phyloP scores from a whole-genome alignment of 2,888 invertebrate genomes.

The Chrysina gloriosa region DNA sequence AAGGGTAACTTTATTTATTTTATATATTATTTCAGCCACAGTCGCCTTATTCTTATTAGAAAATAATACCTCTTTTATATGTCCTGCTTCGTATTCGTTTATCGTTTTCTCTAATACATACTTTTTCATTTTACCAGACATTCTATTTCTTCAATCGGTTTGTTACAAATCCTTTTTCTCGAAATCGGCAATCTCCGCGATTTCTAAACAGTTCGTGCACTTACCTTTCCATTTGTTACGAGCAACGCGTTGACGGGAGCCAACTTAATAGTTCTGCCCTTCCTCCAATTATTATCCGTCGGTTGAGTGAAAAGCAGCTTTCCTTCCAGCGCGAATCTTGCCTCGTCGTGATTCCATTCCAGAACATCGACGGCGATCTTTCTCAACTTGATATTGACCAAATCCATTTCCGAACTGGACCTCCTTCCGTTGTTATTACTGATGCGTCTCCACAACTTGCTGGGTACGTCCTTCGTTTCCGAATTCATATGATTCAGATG shows the following conservation, averaged over 20 bases:
- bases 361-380: constrained; percentile 94
- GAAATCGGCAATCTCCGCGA: too few relatives aligned
- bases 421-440: constrained; percentile 80
- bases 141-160: too few relatives aligned
- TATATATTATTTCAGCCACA: too few relatives aligned
- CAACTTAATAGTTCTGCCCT: constrained; percentile 89
- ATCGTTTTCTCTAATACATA: too few relatives aligned
- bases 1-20: too few relatives aligned
- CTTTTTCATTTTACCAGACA: too few relatives aligned
- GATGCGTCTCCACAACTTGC: constrained; percentile 90
- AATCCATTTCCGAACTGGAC: constrained; percentile 85
- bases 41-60: too few relatives aligned
- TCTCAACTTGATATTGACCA: constrained; percentile 88
- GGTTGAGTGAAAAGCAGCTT: constrained; percentile 89
- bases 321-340: constrained; percentile 91
- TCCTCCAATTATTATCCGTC: constrained; percentile 91
- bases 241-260: constrained; percentile 89
- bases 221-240: constrained; percentile 94
- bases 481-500: constrained; percentile 95
- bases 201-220: too few relatives aligned
- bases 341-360: constrained; percentile 95
- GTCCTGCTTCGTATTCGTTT: too few relatives aligned
- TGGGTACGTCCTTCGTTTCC: constrained; percentile 90
- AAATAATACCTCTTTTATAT: too few relatives aligned
- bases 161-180: too few relatives aligned